Evolutionary conservation across 2,888 invertebrate species (phyloP), one percentile per base, ranked within the genome.

Genomic region (Watsonalla binaria): DNA sequence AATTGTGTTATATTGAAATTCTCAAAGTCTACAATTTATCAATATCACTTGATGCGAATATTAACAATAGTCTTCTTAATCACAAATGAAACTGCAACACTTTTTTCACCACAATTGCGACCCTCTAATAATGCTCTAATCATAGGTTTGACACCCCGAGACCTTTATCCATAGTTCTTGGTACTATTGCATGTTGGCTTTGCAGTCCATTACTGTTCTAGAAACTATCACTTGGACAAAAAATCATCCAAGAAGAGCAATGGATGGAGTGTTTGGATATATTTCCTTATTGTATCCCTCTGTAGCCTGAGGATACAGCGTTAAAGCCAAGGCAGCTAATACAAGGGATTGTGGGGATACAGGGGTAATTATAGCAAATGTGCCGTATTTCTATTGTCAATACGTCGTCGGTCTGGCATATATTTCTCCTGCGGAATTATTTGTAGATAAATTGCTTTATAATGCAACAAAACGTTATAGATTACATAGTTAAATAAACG

Each of bases 361-460:
- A 74, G 70, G 73, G 80, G 82, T 86, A 86, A 87, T 88, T 88
- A 88, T 71, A 85, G 82, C 86, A 86, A 87, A 86, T 88, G 86
- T 80, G 74, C 72, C 70, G 72, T 74, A 74, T 82, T 86, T 80
- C 73, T 77, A 76, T 80, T 80, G 79, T 83, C 82, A 85, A 83
- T 82, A 66, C 42, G 42, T 42, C 42, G 11, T 11, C 24, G 24
- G 24, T 24, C 24, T 24, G 24, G 24, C 24, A 24, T 24, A 24
- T 24, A 1, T 24, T 2, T 24, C 24, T 24, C 24, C 2, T 24
- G 24, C 24, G 24, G 1, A 24, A 24, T 24, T 24, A 24, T 24
- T 24, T 24, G 24, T 24, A 24, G 24, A 24, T 2, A 4, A 2
- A 24, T 24, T 2, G 1, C 24, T 24, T 24, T 24, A 24, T 24